Conservation (phyloP, 2,113 vertebrate species). For the Triplophysa tibetana region DNA sequence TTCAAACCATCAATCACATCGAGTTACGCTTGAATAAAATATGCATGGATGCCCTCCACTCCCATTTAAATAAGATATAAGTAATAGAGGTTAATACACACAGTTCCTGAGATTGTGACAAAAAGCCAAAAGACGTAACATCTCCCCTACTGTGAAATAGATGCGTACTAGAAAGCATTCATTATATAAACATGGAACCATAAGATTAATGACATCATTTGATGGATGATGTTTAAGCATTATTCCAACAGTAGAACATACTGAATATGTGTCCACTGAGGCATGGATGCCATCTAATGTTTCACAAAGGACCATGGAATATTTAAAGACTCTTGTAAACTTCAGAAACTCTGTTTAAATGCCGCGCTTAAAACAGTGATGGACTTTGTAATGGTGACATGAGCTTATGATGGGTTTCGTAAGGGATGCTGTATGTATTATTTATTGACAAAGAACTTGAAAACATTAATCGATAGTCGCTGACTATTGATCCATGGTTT, state of each 20-base stretch:
- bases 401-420: not conserved
- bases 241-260: constrained; percentile 8
- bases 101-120: constrained; percentile 10
- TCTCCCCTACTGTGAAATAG: constrained; percentile 29
- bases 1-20: constrained; percentile 42
- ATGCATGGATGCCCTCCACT: not conserved
- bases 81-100: constrained; percentile 14
- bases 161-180: constrained; percentile 26
- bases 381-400: not conserved
- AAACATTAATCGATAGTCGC: not conserved
- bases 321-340: not conserved
- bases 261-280: constrained; percentile 30
- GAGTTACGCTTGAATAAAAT: constrained; percentile 26
- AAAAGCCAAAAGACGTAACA: constrained; percentile 26
- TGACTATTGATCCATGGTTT: not conserved
- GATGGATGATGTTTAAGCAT: constrained; percentile 36
- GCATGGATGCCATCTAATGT: constrained; percentile 9
- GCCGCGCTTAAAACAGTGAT: not conserved
- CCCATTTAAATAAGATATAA: constrained; percentile 19
- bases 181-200: constrained; percentile 31
- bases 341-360: not conserved
- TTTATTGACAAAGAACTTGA: constrained; percentile 6
- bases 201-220: constrained; percentile 30
- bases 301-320: not conserved
- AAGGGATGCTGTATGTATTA: not conserved